Conservation (phyloP, 2,797 vertebrate genomes). For the Malurus splendens region DNA sequence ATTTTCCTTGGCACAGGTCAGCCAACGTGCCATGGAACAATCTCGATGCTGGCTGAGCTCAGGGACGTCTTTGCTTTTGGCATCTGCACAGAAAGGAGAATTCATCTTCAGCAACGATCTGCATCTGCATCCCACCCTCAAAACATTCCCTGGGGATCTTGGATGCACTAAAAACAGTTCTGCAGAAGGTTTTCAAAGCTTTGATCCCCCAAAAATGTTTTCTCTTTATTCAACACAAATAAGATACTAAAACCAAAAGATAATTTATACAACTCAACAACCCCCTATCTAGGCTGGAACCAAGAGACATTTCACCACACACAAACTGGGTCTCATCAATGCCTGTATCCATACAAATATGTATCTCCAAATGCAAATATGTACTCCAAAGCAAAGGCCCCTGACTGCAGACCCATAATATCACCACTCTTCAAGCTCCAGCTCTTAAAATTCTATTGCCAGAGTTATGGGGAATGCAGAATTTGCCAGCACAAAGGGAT, state of each 20-base stretch:
- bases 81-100: neutral
- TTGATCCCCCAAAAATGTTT: neutral
- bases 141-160: neutral
- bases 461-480: neutral
- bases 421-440: neutral
- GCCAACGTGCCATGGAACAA: neutral
- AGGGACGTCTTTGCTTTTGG: neutral
- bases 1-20: neutral
- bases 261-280: neutral
- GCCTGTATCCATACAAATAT: neutral
- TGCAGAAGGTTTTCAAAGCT: neutral
- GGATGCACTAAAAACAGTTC: neutral
- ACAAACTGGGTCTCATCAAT: neutral
- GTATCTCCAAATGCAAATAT: neutral
- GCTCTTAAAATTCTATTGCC: neutral
- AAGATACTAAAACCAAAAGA: neutral
- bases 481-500: neutral
- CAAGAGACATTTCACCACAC: neutral
- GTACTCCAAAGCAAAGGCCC: neutral
- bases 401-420: neutral
- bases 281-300: neutral
- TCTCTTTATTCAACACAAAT: neutral
- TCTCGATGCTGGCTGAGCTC: neutral
- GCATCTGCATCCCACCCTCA: neutral
- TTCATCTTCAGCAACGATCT: neutral